phyloP scores from a whole-genome alignment of 2,113 vertebrate species.

The Tetrax tetrax region DNA sequence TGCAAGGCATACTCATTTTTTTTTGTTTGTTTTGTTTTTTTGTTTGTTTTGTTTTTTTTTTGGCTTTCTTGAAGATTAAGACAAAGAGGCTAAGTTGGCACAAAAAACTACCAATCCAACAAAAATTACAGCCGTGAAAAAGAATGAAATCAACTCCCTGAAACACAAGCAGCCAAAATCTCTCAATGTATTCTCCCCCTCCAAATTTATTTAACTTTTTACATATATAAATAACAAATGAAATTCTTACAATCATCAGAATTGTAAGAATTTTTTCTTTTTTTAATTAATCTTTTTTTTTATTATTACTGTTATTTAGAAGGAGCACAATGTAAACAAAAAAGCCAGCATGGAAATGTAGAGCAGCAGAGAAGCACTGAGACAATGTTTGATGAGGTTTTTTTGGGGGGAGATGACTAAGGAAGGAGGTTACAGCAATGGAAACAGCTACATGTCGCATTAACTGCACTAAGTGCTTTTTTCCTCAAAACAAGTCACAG shows the following conservation, averaged over 20 bases:
- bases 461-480: background rate
- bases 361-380: background rate
- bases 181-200: background rate
- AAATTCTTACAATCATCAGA: background rate
- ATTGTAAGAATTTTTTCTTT: background rate
- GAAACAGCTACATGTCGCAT: background rate
- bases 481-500: background rate
- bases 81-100: background rate
- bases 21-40: background rate
- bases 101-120: background rate
- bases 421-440: background rate
- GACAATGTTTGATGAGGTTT: background rate
- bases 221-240: background rate
- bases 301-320: background rate
- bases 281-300: background rate
- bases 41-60: background rate
- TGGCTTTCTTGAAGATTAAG: background rate
- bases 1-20: background rate
- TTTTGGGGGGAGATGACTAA: background rate
- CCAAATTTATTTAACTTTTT: background rate
- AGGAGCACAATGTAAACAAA: background rate
- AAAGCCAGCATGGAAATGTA: background rate
- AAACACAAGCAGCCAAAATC: background rate
- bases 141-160: background rate
- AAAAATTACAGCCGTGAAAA: background rate